Conservation (phyloP, 2,888 invertebrate genomes). For the Patella pellucida region DNA sequence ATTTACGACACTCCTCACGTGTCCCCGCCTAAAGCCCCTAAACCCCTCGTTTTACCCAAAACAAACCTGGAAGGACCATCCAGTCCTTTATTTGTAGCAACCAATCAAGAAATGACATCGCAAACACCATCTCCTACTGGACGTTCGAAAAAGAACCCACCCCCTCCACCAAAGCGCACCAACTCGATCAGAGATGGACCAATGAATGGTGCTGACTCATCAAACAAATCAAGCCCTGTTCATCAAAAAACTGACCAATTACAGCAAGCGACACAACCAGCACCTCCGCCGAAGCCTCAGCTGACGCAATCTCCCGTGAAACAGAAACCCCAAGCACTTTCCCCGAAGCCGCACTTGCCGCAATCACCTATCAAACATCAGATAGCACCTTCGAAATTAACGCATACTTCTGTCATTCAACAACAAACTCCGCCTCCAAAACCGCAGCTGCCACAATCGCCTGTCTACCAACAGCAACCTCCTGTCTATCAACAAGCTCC, state of each 20-base stretch:
- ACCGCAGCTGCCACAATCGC: not conserved
- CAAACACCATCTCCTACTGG: slow-evolving; percentile 48
- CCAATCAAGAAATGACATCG: slow-evolving; percentile 40
- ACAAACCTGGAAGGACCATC: slow-evolving; percentile 32
- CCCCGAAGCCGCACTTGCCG: slow-evolving; percentile 30
- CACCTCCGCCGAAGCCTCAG: slow-evolving; percentile 13
- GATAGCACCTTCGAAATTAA: not conserved
- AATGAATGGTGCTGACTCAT: slow-evolving; percentile 19
- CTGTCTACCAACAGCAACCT: slow-evolving; percentile 8
- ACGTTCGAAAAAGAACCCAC: slow-evolving; percentile 69
- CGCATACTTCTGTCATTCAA: slow-evolving; percentile 15
- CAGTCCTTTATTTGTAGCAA: slow-evolving; percentile 43
- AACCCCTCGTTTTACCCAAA: slow-evolving; percentile 38
- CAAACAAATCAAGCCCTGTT: slow-evolving; percentile 9
- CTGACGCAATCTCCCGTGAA: slow-evolving; percentile 25
- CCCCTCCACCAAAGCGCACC: slow-evolving; percentile 73
- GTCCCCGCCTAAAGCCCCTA: slow-evolving; percentile 40
- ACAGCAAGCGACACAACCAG: not conserved
- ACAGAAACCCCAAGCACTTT: slow-evolving; percentile 14
- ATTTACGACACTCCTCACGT: slow-evolving; percentile 59
- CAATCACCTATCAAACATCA: too few relatives aligned
- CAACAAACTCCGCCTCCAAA: slow-evolving; percentile 12
- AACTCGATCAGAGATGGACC: slow-evolving; percentile 67
- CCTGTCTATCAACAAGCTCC: slow-evolving; percentile 36
- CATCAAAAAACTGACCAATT: slow-evolving; percentile 2